Evolutionary conservation across 1,140 invertebrate genomes (phyloP), one percentile per base, ranked within the genome.

Genomic region (Lithobius niger): DNA sequence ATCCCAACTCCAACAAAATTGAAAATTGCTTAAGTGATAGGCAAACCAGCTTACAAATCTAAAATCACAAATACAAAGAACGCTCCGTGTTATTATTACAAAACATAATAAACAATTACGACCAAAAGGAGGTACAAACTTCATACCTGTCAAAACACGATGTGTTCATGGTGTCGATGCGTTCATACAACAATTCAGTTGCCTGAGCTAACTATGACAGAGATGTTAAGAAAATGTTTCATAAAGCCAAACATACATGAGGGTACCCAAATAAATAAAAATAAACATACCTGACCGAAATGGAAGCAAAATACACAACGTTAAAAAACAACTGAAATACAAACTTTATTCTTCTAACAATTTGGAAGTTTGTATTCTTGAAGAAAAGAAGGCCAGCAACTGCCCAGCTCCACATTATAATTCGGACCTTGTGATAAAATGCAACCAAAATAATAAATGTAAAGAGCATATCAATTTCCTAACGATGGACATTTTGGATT

Each of bases 11-110:
- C 96, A 99, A 51, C 91, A 82, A 66, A 96, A 98, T 71, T 98
- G 93, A 66, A 99, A 99, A 73, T 99, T 99, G 67, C 94, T 98
- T 69, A 99, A 77, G 74, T 99, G 96, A 67, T 98, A 99, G 0
- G 90, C 82, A 75, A 99, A 99, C 96, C 96, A 99, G 66, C 82
- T 86, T 1, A 90, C 86, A 71, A 99, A 96, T 62, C 82, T 81
- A 55, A 2, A 66, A 58, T 47, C 19, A 31, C 31, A 50, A n/a
- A n/a, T n/a, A n/a, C n/a, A n/a, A n/a, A n/a, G n/a, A n/a, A n/a
- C n/a, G n/a, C n/a, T n/a, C n/a, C n/a, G n/a, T 2, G 10, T 27
- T 3, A 24, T 42, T 13, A n/a, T 48, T 55, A 16, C 13, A 44
- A 10, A 22, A 55, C 27, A 52, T 54, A 18, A 54, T 54, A 50